Evolutionary conservation across 2,113 vertebrate genomes (phyloP).

Genomic region (Megaleporinus macrocephalus): DNA sequence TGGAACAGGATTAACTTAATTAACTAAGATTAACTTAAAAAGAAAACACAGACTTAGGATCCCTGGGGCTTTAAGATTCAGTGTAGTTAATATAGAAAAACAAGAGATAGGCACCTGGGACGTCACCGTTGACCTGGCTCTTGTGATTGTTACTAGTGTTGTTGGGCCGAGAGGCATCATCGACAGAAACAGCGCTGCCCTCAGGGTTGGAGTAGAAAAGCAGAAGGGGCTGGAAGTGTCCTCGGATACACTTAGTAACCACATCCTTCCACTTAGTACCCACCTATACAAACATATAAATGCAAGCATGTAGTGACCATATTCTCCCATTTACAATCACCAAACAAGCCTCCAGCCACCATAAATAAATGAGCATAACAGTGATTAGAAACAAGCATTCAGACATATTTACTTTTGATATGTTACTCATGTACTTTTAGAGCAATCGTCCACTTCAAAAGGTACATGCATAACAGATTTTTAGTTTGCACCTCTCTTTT

Average conservation of each 20-base stretch:
- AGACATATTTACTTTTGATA: no score
- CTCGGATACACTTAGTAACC: slow-evolving; percentile 89
- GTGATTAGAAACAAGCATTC: no score
- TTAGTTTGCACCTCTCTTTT: no score
- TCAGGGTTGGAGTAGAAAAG: slow-evolving; percentile 95
- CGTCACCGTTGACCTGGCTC: slow-evolving; percentile 74
- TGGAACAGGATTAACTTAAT: no score
- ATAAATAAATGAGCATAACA: background rate
- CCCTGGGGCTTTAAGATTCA: background rate
- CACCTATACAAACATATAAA: slow-evolving; percentile 73
- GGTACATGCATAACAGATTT: no score
- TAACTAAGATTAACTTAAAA: no score
- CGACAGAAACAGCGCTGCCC: slow-evolving; percentile 86
- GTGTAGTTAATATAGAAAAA: background rate
- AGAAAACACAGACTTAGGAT: background rate
- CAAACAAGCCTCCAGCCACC: background rate
- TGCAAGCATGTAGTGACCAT: background rate
- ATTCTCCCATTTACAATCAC: background rate
- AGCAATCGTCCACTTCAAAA: no score
- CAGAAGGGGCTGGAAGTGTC: slow-evolving; percentile 95
- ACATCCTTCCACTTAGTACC: slow-evolving; percentile 96
- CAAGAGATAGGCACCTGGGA: slow-evolving; percentile 71
- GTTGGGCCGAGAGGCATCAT: slow-evolving; percentile 82
- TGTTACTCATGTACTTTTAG: no score
- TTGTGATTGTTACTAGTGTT: slow-evolving; percentile 80